Conservation (phyloP, 2,113 vertebrate genomes). For the Tachysurus fulvidraco region DNA sequence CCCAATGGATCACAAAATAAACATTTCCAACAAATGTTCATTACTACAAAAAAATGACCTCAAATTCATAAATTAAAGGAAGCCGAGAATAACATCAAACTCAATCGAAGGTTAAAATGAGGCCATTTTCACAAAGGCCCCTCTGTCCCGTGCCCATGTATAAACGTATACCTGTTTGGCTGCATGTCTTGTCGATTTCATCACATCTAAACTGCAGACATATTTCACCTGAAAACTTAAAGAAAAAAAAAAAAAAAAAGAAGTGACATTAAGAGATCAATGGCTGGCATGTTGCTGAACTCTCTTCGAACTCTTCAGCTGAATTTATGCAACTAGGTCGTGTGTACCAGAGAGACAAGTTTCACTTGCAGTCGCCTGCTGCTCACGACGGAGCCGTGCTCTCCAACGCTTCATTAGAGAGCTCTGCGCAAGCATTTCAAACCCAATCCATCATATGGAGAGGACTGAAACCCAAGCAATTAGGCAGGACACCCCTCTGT, state of each 20-base stretch:
- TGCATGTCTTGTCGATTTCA: not conserved
- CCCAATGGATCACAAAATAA: not conserved
- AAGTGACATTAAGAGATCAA: constrained; percentile 38
- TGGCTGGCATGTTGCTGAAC: constrained; percentile 40
- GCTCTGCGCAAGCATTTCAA: constrained; percentile 39
- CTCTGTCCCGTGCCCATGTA: not conserved
- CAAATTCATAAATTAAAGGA: not conserved
- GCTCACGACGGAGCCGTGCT: constrained; percentile 18
- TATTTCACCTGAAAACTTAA: not conserved
- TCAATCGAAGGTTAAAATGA: not conserved
- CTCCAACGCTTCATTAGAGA: constrained; percentile 44
- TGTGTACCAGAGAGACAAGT: constrained; percentile 27
- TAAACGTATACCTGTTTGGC: not conserved
- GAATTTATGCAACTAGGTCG: constrained; percentile 56
- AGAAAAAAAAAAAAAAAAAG: constrained; percentile 8
- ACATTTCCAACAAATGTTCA: not conserved
- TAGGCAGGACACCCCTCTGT: constrained; percentile 48
- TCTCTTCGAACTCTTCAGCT: constrained; percentile 41
- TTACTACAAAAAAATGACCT: not conserved
- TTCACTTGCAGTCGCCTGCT: constrained; percentile 23
- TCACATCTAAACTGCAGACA: constrained; percentile 6
- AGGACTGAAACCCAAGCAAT: constrained; percentile 46
- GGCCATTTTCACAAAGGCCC: not conserved
- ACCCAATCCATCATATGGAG: constrained; percentile 44
- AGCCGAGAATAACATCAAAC: not conserved